phyloP scores from a whole-genome alignment of 2,888 invertebrate species.

The Miltochrista miniata region DNA sequence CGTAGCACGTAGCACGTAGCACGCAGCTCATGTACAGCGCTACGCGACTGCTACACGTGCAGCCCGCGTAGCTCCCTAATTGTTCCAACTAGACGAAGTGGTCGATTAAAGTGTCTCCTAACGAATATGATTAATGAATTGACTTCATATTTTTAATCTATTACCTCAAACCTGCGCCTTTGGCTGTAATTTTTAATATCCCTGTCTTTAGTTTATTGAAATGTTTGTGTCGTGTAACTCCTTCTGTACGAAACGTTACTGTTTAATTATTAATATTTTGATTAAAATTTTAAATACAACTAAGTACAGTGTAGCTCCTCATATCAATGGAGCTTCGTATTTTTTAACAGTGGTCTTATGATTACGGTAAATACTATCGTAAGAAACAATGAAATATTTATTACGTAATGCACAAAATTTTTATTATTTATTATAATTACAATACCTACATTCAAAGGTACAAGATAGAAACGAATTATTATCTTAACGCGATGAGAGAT shows the following conservation, averaged over 20 bases:
- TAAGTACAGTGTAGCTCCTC: constrained; percentile 77
- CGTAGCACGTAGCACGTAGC: constrained; percentile 26
- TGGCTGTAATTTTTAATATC: constrained; percentile 77
- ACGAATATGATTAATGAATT: constrained; percentile 83
- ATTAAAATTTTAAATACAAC: constrained; percentile 78
- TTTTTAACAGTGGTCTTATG: constrained; percentile 78
- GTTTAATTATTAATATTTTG: constrained; percentile 65
- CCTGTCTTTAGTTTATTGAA: constrained; percentile 80
- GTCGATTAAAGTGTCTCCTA: constrained; percentile 71
- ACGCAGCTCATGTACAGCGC: constrained; percentile 20
- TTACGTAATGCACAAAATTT: constrained; percentile 81
- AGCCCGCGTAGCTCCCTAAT: constrained; percentile 44
- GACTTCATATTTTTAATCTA: constrained; percentile 81
- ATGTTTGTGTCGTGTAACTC: constrained; percentile 70
- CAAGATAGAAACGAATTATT: constrained; percentile 81
- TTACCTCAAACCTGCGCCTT: constrained; percentile 81
- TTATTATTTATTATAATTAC: constrained; percentile 81
- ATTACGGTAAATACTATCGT: constrained; percentile 81
- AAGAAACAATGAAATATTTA: constrained; percentile 82
- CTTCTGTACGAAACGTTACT: constrained; percentile 66
- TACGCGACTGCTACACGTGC: constrained; percentile 34
- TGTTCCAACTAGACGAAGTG: constrained; percentile 70
- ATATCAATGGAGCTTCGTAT: constrained; percentile 64
- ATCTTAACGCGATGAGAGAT: constrained; percentile 82
- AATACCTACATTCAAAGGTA: constrained; percentile 82